phyloP scores from a whole-genome alignment of 2,888 invertebrate genomes.

The Pelosia muscerda region DNA sequence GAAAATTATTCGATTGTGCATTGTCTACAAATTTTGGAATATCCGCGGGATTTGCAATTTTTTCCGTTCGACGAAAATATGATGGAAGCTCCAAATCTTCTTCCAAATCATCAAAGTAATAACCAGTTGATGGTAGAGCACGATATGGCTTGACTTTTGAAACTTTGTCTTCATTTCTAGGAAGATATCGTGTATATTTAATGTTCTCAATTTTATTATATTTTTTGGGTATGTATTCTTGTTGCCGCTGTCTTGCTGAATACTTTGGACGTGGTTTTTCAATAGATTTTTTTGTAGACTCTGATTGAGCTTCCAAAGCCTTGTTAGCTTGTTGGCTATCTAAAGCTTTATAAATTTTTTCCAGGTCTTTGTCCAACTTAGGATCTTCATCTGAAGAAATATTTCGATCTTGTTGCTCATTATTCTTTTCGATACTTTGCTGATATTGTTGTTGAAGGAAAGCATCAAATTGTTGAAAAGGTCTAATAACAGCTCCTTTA shows the following conservation, averaged over 20 bases:
- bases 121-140: slow-evolving; percentile 28
- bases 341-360: slow-evolving; percentile 40
- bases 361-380: slow-evolving; percentile 18
- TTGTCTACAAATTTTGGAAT: neutral
- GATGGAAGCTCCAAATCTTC: neutral
- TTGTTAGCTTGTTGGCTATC: slow-evolving; percentile 41
- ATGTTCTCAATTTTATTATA: slow-evolving; percentile 25
- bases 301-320: slow-evolving; percentile 22
- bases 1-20: neutral
- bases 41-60: neutral
- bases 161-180: slow-evolving; percentile 42
- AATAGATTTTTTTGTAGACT: slow-evolving; percentile 35
- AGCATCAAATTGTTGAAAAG: slow-evolving; percentile 48
- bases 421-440: slow-evolving; percentile 38
- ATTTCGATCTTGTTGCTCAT: slow-evolving; percentile 25
- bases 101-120: slow-evolving; percentile 16
- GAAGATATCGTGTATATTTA: slow-evolving; percentile 48
- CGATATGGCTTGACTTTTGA: slow-evolving; percentile 33
- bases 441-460: slow-evolving; percentile 34
- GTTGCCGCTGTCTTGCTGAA: slow-evolving; percentile 28
- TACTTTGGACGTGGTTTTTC: slow-evolving; percentile 33
- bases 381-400: slow-evolving; percentile 33
- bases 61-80: neutral
- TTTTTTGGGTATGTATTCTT: slow-evolving; percentile 41
- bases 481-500: slow-evolving; percentile 57